Base-by-base conservation (phyloP, 2,113 vertebrate genomes). In the Circaetus cinerascens region DNA sequence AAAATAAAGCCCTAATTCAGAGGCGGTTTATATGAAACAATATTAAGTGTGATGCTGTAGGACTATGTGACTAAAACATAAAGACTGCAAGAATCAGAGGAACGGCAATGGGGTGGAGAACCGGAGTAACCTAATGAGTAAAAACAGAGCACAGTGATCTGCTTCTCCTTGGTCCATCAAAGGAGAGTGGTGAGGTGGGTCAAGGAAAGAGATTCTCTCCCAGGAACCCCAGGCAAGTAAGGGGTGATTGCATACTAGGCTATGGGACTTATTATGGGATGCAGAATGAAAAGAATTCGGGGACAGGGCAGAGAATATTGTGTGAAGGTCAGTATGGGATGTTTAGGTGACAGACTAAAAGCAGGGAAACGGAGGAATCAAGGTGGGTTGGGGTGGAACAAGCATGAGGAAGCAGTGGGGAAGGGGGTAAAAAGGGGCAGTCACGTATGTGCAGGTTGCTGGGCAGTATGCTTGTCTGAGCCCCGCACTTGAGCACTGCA, bases 51-150 rank as follows among this genome's bases (percentile, higher is more conserved):
- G 68, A 16, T 84, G 51, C 48, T 84, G 9, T 76, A 32, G 87
- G 57, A 26, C 9, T 46, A 7, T 60, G 34, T 53, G 40, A 46
- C 53, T 72, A 48, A 72, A 85, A 43, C 12, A 36, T 48, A 12
- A 62, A 73, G 64, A 34, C 64, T 69, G 8, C 62, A 64, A 46
- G 55, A 80, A 62, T n/a, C 57, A 40, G 46, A 75, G 10, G 5
- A 34, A 21, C 12, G 43, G 2, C 3, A 3, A 17, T 3, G 48
- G n/a, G 14, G 27, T 62, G 21, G 13, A 2, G 0, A 60, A 46
- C 21, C 3, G 2, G 30, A 59, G 22, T 38, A 48, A 63, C 43
- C 21, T 55, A 36, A 40, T 32, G 32, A 55, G 21, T 68, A 36
- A 64, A 87, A 45, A 15, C 14, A 45, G 74, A 81, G 43, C 9